Evolutionary conservation across 2,113 vertebrate species (phyloP).

Genomic region (Strix aluco): DNA sequence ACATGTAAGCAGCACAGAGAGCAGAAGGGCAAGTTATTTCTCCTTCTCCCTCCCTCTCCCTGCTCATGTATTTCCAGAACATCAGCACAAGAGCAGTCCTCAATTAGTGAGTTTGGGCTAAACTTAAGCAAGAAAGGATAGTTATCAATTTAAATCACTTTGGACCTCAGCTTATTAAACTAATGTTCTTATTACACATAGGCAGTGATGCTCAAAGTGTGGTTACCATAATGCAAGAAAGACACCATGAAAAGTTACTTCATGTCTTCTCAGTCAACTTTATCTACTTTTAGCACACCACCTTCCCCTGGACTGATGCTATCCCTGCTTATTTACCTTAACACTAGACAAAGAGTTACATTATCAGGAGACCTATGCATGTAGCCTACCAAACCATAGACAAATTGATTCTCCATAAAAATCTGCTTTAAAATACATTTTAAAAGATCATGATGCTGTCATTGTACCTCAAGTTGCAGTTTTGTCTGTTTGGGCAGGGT

Average conservation of each 20-base stretch:
- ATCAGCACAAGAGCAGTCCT: not conserved
- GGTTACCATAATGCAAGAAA: not conserved
- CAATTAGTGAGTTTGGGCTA: not conserved
- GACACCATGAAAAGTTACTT: not conserved
- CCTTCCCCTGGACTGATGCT: not conserved
- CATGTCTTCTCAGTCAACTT: not conserved
- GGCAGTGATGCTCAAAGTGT: rapidly evolving
- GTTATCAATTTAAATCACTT: not conserved
- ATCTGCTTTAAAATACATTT: not conserved
- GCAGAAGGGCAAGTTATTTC: not conserved
- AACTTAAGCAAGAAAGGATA: not conserved
- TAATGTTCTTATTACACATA: not conserved
- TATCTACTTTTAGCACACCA: not conserved
- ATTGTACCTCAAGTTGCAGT: not conserved
- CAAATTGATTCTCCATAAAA: not conserved
- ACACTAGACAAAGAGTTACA: not conserved
- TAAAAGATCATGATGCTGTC: not conserved
- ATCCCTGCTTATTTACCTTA: not conserved
- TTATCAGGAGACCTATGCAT: not conserved
- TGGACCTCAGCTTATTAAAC: not conserved
- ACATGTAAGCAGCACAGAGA: not conserved
- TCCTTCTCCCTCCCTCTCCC: not conserved
- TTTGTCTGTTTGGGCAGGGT: not conserved
- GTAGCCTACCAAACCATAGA: not conserved
- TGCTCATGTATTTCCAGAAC: not conserved